Base-by-base conservation (phyloP, 2,888 invertebrate genomes). In the Criorhina ranunculi region DNA sequence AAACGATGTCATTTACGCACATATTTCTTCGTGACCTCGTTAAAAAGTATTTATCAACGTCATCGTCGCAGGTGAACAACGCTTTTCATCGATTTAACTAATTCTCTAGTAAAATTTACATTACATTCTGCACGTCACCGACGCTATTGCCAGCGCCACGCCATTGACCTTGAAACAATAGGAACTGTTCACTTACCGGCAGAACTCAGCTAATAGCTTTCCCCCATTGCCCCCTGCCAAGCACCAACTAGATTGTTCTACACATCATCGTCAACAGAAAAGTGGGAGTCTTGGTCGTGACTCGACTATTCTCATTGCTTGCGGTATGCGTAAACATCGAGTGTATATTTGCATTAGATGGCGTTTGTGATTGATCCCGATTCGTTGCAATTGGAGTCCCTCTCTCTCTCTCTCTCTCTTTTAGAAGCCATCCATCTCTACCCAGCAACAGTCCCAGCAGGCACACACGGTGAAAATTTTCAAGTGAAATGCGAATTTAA, bases 401-500 rank as follows among this genome's bases (percentile, higher is more conserved):
- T 33, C 2, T 1, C 7, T 12, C 35, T 31, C 9, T n/a, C n/a
- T n/a, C n/a, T n/a, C n/a, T n/a, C n/a, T n/a, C n/a, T n/a, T n/a
- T n/a, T n/a, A n/a, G 24, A 4, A 24, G 7, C 5, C 33, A 9
- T n/a, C 15, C 9, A 42, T 15, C 51, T 5, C 2, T 2, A 15
- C 0, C 2, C 24, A 6, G 17, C 15, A 15, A n/a, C 35, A 19
- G n/a, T 12, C 9, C 37, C 19, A 0, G n/a, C 37, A 17, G 31
- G 46, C 64, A 7, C n/a, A 8, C 5, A 40, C 35, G 17, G 35
- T 19, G 24, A 57, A 73, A 75, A 79, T 62, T 75, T 83, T 83
- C 51, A 79, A 73, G 73, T 67, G 79, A 83, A 83, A 83, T 79
- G 66, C 73, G 83, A 79, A 79, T 75, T 83, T 83, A 83, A 83